Evolutionary conservation across 2,113 vertebrate species (phyloP).

Genomic region (Tragelaphus imberbis): DNA sequence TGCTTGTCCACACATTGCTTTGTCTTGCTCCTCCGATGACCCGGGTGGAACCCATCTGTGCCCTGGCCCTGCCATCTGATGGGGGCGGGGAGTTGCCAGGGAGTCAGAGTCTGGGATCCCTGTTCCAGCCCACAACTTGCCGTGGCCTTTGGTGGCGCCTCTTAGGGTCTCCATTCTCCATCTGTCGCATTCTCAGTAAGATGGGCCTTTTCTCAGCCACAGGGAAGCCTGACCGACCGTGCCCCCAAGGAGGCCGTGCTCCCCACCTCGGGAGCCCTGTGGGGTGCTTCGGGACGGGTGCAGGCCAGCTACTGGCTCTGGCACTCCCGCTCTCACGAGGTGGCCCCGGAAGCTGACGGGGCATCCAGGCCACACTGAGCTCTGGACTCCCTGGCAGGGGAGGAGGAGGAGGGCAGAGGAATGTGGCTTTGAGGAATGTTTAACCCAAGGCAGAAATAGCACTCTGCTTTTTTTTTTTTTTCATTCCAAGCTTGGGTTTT

Average conservation of each 20-base stretch:
- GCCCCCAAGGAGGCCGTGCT: not conserved
- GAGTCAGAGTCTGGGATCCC: not conserved
- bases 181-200: not conserved
- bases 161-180: not conserved
- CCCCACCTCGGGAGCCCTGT: fast-evolving
- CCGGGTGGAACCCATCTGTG: fast-evolving
- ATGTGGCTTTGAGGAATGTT: conserved; percentile 53
- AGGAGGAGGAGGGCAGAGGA: not conserved
- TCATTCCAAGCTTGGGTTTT: not conserved
- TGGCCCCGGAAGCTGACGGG: not conserved
- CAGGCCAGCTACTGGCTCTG: not conserved
- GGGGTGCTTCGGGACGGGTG: not conserved
- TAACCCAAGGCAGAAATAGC: conserved; percentile 51
- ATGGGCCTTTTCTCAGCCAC: not conserved
- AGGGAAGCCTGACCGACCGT: fast-evolving
- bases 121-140: not conserved
- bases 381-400: not conserved
- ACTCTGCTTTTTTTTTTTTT: not conserved
- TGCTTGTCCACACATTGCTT: fast-evolving
- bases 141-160: not conserved
- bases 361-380: not conserved
- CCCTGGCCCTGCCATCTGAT: not conserved
- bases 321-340: not conserved
- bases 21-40: not conserved
- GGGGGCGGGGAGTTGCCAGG: not conserved